These are phyloP conservation scores for Rhizoglyphus robini DNA, from an alignment of 1,140 invertebrate species.

Conservation along the genomic window DNA sequence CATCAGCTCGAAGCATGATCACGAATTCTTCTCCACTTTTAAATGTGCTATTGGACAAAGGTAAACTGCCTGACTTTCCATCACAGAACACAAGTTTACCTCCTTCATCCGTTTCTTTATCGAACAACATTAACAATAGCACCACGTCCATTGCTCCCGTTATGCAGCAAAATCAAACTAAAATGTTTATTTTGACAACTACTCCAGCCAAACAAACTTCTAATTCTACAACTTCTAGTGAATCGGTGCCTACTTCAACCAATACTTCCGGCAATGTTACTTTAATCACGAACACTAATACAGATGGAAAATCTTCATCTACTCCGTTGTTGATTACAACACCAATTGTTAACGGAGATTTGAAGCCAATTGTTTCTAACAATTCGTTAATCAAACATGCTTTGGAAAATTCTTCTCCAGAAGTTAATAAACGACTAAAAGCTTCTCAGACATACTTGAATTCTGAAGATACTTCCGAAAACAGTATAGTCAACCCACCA, in stretches of 20 bases:
- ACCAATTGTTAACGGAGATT: neutral
- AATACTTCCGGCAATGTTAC: no score
- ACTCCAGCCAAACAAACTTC: slow-evolving; percentile 28
- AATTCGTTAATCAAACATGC: neutral
- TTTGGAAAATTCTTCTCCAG: slow-evolving; percentile 1
- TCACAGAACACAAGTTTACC: no score
- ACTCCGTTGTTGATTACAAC: neutral
- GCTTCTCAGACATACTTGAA: neutral
- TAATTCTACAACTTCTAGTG: neutral
- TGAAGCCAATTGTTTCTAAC: neutral
- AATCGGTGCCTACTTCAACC: no score
- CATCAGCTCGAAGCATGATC: neutral
- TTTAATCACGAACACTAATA: no score
- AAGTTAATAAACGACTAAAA: neutral
- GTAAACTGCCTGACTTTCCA: slow-evolving; percentile 24
- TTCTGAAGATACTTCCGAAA: neutral
- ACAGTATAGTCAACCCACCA: neutral
- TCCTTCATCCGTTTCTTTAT: slow-evolving; percentile 6
- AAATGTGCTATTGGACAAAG: slow-evolving; percentile 29
- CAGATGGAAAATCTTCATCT: no score
- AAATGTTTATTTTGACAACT: slow-evolving; percentile 32
- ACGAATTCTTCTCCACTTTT: slow-evolving; percentile 27
- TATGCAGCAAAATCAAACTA: slow-evolving; percentile 7
- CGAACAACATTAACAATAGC: slow-evolving; percentile 20
- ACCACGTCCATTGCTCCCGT: slow-evolving; percentile 22